Evolutionary conservation across 2,113 vertebrate genomes (phyloP).

Genomic region (Pleuronectes platessa): DNA sequence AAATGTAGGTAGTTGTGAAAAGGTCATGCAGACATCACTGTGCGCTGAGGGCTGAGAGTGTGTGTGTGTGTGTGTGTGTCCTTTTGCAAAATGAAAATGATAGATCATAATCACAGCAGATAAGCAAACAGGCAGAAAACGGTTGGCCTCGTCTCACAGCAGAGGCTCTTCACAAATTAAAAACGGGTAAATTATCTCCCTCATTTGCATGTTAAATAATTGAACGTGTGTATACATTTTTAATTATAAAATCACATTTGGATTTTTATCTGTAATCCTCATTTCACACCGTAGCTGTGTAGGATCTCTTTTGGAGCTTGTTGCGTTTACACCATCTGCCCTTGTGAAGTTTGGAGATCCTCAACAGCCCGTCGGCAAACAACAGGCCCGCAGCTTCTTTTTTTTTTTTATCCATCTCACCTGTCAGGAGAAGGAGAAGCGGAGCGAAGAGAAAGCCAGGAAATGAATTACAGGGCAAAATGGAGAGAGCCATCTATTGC

Average conservation of each 20-base stretch:
- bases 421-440: constrained; percentile 34
- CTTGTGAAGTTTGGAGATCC: constrained; percentile 8
- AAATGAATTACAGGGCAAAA: constrained; percentile 65
- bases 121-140: constrained; percentile 44
- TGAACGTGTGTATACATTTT: constrained; percentile 20
- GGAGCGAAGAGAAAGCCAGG: constrained; percentile 35
- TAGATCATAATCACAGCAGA: constrained; percentile 22
- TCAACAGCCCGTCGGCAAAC: constrained; percentile 28
- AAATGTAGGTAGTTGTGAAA: neutral
- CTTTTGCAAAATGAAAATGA: constrained; percentile 42
- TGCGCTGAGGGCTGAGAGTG: neutral
- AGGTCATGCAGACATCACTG: neutral
- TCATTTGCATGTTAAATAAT: constrained; percentile 55
- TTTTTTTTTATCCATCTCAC: constrained; percentile 49
- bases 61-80: constrained; percentile 3
- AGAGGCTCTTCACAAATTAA: constrained; percentile 17
- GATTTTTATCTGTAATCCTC: constrained; percentile 15
- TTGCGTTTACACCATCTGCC: constrained; percentile 10
- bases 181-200: constrained; percentile 21
- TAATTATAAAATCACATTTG: constrained; percentile 45
- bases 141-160: constrained; percentile 1
- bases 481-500: constrained; percentile 58
- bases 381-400: neutral
- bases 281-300: constrained; percentile 3
- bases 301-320: neutral